A percentile compares a stretch with the other conserved stretches of the same genome.
Conservation (phyloP, 1,140 invertebrate species). For the Camponotus floridanus region DNA sequence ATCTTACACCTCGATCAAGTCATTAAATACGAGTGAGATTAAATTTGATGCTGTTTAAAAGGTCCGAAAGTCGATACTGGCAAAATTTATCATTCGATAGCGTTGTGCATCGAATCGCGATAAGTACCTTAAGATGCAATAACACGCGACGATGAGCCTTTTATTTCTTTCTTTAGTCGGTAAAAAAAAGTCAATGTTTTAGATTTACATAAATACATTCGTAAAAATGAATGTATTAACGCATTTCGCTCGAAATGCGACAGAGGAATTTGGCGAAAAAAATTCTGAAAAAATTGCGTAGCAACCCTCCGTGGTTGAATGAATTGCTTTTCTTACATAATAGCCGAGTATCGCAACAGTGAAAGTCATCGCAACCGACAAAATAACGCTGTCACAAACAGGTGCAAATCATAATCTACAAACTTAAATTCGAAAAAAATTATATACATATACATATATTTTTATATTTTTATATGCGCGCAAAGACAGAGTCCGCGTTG, state of each 20-base stretch:
- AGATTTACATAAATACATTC: too few relatives aligned
- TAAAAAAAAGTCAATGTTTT: too few relatives aligned
- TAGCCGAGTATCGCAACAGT: constrained; percentile 25
- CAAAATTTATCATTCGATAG: background rate
- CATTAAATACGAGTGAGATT: background rate
- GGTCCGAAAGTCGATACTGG: background rate
- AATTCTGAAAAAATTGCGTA: background rate
- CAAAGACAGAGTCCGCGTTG: background rate
- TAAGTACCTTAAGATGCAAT: background rate
- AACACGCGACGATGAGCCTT: background rate
- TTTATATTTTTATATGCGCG: background rate
- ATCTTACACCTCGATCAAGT: background rate
- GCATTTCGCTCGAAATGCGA: background rate
- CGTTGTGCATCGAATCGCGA: background rate
- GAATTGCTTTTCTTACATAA: constrained; percentile 43
- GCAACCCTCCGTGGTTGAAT: constrained; percentile 32
- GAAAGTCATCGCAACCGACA: constrained; percentile 37
- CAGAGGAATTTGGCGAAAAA: background rate
- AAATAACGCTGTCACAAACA: constrained; percentile 11
- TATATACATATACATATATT: too few relatives aligned
- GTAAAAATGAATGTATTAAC: background rate
- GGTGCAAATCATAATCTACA: background rate
- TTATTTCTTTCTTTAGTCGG: background rate
- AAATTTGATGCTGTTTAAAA: background rate
- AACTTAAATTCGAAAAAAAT: background rate